Evolutionary conservation across 2,888 invertebrate genomes (phyloP).

Genomic region (Mycalesis mineus): DNA sequence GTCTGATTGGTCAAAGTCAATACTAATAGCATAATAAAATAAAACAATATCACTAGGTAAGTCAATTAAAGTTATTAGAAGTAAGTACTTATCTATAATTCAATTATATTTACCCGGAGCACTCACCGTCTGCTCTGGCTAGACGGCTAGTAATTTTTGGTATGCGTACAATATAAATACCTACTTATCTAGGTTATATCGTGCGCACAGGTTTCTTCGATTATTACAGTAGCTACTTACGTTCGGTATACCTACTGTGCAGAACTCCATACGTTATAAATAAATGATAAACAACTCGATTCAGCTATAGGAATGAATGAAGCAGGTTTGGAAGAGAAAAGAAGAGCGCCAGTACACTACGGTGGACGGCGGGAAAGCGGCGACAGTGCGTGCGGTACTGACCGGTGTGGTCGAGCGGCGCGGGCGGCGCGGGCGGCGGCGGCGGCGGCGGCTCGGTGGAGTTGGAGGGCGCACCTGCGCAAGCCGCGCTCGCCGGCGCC

Average conservation of each 20-base stretch:
- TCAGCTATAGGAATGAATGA: slow-evolving; percentile 2
- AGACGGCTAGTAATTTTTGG: slow-evolving; percentile 10
- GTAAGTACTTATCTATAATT: slow-evolving; percentile 4
- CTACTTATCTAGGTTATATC: slow-evolving; percentile 8
- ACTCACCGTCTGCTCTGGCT: slow-evolving; percentile 2
- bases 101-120: slow-evolving; percentile 6
- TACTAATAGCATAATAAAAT: not conserved
- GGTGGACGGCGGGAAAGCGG: not conserved
- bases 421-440: slow-evolving; percentile 46
- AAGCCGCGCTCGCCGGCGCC: slow-evolving; percentile 55
- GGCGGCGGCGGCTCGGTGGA: slow-evolving; percentile 55
- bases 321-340: not conserved
- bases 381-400: slow-evolving; percentile 41
- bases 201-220: not conserved
- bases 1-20: no score
- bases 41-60: not conserved
- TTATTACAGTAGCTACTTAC: not conserved
- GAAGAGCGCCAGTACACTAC: not conserved
- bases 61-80: not conserved
- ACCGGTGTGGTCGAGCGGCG: slow-evolving; percentile 60
- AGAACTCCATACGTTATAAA: not conserved
- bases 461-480: slow-evolving; percentile 67
- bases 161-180: slow-evolving; percentile 12
- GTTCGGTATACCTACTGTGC: not conserved
- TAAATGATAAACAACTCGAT: not conserved